A percentile compares a stretch with the other conserved stretches of the same genome.
phyloP scores from a whole-genome alignment of 2,797 vertebrate genomes.

The Spondyliosoma cantharus region DNA sequence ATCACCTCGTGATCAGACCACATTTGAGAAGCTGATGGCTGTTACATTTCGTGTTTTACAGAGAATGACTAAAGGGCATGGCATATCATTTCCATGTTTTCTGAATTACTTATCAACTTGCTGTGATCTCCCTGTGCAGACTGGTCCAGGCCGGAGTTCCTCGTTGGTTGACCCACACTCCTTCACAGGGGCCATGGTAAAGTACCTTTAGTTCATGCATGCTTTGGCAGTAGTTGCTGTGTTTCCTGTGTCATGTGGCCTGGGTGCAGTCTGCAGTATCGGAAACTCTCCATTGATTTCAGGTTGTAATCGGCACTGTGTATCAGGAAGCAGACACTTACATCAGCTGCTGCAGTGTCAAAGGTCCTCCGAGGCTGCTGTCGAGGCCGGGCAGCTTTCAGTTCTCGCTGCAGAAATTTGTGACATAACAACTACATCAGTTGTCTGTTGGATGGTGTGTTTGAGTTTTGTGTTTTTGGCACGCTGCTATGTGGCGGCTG shows the following conservation, averaged over 20 bases:
- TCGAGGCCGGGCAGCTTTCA: conserved; percentile 44
- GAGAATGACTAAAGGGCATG: not conserved
- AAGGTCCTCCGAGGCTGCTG: conserved; percentile 58
- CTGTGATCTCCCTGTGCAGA: conserved; percentile 58
- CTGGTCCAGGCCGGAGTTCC: conserved; percentile 66
- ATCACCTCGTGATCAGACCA: not conserved
- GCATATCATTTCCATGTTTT: not conserved
- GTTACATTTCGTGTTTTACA: conserved; percentile 15
- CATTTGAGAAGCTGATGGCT: not conserved
- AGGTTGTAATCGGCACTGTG: conserved; percentile 66
- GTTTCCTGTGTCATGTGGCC: conserved; percentile 24
- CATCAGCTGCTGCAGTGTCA: conserved; percentile 56
- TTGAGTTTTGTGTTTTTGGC: conserved; percentile 19
- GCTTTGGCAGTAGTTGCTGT: conserved; percentile 28
- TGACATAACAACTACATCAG: conserved; percentile 27
- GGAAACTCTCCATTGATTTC: conserved; percentile 77
- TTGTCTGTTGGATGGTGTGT: conserved; percentile 10
- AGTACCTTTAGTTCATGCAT: conserved; percentile 25
- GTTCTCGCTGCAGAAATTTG: conserved; percentile 43
- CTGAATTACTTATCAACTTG: not conserved
- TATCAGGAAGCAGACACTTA: conserved; percentile 62
- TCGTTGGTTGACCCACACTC: conserved; percentile 76
- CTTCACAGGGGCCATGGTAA: conserved; percentile 85
- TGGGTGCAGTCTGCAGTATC: conserved; percentile 53
- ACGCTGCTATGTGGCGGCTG: conserved; percentile 29